These are phyloP conservation scores for Hesperia comma DNA, from an alignment of 2,888 invertebrate species.

Conservation along the genomic window DNA sequence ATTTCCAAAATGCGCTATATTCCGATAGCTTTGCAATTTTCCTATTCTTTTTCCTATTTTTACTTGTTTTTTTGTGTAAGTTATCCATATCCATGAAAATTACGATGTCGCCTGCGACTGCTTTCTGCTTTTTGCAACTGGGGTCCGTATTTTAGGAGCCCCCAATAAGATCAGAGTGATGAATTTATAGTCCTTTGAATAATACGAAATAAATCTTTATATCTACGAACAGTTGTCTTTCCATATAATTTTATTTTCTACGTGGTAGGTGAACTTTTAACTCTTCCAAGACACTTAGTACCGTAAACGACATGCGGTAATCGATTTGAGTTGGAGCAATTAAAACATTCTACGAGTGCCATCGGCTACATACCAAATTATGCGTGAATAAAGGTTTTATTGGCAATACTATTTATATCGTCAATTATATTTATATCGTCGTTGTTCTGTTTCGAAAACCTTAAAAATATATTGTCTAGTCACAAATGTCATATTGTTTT, in stretches of 20 bases:
- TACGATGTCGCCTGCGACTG: too few relatives aligned
- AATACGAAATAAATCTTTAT: too few relatives aligned
- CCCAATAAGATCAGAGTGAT: too few relatives aligned
- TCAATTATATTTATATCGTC: constrained; percentile 56
- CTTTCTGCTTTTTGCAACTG: too few relatives aligned
- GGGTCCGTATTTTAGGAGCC: too few relatives aligned
- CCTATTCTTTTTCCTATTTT: too few relatives aligned
- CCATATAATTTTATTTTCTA: constrained; percentile 16
- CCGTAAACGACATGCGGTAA: constrained; percentile 38
- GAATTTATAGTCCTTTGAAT: too few relatives aligned
- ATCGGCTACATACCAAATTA: constrained; percentile 54
- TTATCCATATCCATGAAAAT: too few relatives aligned
- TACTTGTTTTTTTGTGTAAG: too few relatives aligned
- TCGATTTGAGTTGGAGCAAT: constrained; percentile 59
- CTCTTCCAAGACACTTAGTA: constrained; percentile 13
- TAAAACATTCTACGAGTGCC: constrained; percentile 60
- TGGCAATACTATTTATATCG: constrained; percentile 51
- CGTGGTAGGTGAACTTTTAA: constrained; percentile 14
- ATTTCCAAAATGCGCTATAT: too few relatives aligned
- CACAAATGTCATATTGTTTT: not conserved
- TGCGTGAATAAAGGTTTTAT: constrained; percentile 63
- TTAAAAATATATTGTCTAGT: constrained; percentile 30
- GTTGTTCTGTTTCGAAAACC: constrained; percentile 48
- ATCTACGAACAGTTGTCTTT: not conserved
- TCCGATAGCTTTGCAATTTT: too few relatives aligned